phyloP scores from a whole-genome alignment of 2,113 vertebrate species.

The Python bivittatus region DNA sequence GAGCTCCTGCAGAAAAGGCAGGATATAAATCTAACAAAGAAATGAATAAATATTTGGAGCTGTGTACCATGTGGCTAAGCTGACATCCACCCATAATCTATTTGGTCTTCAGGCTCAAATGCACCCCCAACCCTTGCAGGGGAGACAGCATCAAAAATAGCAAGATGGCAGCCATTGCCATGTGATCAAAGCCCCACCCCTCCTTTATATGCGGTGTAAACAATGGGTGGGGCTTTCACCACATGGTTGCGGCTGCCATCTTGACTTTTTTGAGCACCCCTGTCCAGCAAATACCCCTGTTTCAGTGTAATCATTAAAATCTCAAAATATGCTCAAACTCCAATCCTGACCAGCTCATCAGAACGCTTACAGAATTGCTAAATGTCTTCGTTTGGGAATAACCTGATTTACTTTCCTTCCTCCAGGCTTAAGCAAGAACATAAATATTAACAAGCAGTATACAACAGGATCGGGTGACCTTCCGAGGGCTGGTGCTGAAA shows the following conservation, averaged over 20 bases:
- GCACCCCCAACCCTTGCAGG: not conserved
- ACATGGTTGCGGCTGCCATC: not conserved
- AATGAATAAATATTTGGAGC: not conserved
- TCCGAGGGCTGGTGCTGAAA: not conserved
- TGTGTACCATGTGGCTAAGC: not conserved
- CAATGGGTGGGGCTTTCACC: not conserved
- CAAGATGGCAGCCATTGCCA: not conserved
- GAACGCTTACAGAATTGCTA: not conserved
- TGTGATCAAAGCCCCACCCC: not conserved
- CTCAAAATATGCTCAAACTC: not conserved
- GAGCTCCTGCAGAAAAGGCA: not conserved
- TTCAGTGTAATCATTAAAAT: not conserved
- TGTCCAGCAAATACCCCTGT: not conserved
- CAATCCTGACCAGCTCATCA: not conserved
- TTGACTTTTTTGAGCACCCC: not conserved
- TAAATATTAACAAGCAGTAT: not conserved
- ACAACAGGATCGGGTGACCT: not conserved
- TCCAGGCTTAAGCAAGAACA: not conserved
- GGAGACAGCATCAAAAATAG: not conserved
- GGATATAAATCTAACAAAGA: not conserved
- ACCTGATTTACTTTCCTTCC: not conserved
- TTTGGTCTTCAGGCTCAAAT: not conserved
- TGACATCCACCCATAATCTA: not conserved
- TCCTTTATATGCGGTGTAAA: not conserved
- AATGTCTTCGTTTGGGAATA: not conserved